A percentile compares a stretch with the other conserved stretches of the same genome.
phyloP scores from a whole-genome alignment of 2,113 vertebrate species.

The Propithecus coquereli region DNA sequence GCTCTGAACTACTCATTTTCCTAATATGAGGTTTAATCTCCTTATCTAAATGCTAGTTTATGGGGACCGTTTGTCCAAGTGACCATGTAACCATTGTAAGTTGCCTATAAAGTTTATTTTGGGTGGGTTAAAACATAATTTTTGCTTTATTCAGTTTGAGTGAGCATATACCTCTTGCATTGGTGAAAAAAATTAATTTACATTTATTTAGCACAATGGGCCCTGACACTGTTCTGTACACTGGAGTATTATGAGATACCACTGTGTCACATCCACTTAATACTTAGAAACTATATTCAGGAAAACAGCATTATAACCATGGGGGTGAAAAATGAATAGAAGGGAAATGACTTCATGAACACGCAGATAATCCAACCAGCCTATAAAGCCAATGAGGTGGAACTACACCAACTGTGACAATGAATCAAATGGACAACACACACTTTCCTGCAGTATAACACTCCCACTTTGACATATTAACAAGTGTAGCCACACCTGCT shows the following conservation, averaged over 20 bases:
- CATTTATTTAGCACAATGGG: not conserved
- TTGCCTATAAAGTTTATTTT: conserved; percentile 47
- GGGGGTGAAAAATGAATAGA: conserved; percentile 39
- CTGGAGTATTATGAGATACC: not conserved
- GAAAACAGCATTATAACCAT: conserved; percentile 41
- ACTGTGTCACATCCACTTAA: not conserved
- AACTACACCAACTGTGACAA: conserved; percentile 23
- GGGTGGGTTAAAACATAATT: not conserved
- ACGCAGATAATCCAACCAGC: conserved; percentile 42
- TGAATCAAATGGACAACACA: not conserved
- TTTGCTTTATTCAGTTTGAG: conserved; percentile 22
- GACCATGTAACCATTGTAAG: not conserved
- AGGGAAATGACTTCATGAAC: conserved; percentile 45
- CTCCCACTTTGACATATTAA: not conserved
- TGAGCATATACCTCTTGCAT: not conserved
- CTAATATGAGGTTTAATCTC: conserved; percentile 30
- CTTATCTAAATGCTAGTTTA: conserved; percentile 37
- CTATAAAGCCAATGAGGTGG: conserved; percentile 50
- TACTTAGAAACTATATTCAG: not conserved
- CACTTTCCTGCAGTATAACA: not conserved
- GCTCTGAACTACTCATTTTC: conserved; percentile 17
- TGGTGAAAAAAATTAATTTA: not conserved
- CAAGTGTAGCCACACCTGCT: conserved; percentile 29
- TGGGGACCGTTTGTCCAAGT: not conserved
- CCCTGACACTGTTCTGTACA: not conserved